phyloP scores from a whole-genome alignment of 2,888 invertebrate genomes.

The Nymphalis c-album region DNA sequence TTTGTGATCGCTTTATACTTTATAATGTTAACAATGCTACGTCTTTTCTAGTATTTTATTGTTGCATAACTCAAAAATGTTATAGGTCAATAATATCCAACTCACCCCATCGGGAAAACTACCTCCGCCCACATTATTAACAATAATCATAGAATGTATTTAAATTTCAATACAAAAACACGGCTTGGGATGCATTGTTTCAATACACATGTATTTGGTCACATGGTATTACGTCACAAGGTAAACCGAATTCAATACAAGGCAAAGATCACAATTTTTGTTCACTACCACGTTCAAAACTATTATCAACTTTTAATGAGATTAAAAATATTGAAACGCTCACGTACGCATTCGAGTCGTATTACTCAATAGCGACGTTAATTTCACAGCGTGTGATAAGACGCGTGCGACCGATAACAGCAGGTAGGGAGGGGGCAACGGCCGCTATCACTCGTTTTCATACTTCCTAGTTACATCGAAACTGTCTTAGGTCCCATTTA shows the following conservation, averaged over 20 bases:
- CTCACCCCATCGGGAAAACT: conserved; percentile 33
- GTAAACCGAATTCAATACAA: conserved; percentile 1
- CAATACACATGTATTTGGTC: conserved; percentile 5
- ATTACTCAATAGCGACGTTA: conserved; percentile 39
- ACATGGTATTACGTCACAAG: conserved; percentile 25
- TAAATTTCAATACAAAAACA: conserved; percentile 1
- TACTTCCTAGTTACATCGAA: conserved; percentile 14
- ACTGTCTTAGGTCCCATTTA: neutral
- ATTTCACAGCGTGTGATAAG: conserved; percentile 46
- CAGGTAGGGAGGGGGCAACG: conserved; percentile 43
- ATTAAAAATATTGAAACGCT: conserved; percentile 24
- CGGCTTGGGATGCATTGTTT: neutral
- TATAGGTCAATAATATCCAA: neutral
- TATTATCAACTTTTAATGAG: conserved; percentile 23
- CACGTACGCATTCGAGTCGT: conserved; percentile 31
- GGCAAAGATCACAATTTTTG: conserved; percentile 3
- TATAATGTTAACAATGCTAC: no score
- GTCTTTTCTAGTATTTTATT: no score
- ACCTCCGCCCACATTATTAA: conserved; percentile 24
- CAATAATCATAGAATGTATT: conserved; percentile 29
- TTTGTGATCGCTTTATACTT: no score
- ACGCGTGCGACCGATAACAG: conserved; percentile 46
- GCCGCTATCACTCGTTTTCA: conserved; percentile 38
- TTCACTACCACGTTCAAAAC: conserved; percentile 27
- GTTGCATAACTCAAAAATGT: no score